These are phyloP conservation scores for Apostichopus japonicus DNA, from an alignment of 35 echinoderm and acorn worm genomes.

Conservation along the genomic window DNA sequence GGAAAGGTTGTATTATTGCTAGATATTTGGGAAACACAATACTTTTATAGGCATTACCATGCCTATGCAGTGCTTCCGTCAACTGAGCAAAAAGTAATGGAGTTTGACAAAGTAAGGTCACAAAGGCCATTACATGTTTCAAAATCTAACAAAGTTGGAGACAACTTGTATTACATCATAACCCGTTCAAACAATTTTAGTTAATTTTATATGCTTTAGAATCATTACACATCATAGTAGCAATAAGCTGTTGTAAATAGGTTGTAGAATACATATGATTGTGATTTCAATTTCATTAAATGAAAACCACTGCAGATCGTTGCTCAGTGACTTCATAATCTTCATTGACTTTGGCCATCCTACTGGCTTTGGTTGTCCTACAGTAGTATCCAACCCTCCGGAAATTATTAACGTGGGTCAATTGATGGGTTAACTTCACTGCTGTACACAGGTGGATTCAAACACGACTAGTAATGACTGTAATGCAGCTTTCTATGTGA, in stretches of 20 bases:
- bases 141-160: not conserved
- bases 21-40: slow-evolving; percentile 46
- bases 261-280: not conserved
- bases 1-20: slow-evolving; percentile 18
- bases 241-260: not conserved
- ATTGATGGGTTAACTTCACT: not conserved
- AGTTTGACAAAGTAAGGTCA: not conserved
- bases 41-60: slow-evolving; percentile 43
- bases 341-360: too few relatives aligned
- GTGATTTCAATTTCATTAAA: not conserved
- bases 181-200: not conserved
- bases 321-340: not conserved
- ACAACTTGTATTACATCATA: not conserved
- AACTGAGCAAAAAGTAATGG: not conserved
- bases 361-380: not conserved
- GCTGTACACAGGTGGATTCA: not conserved
- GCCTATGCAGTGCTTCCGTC: not conserved
- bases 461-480: not conserved
- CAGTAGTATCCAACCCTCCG: not conserved
- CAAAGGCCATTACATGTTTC: slow-evolving; percentile 24
- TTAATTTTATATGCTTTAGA: not conserved
- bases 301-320: not conserved
- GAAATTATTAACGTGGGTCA: too few relatives aligned
- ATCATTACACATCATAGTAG: not conserved
- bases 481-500: not conserved